Evolutionary conservation across 2,113 vertebrate genomes (phyloP).

Genomic region (Sinosuthora webbiana): DNA sequence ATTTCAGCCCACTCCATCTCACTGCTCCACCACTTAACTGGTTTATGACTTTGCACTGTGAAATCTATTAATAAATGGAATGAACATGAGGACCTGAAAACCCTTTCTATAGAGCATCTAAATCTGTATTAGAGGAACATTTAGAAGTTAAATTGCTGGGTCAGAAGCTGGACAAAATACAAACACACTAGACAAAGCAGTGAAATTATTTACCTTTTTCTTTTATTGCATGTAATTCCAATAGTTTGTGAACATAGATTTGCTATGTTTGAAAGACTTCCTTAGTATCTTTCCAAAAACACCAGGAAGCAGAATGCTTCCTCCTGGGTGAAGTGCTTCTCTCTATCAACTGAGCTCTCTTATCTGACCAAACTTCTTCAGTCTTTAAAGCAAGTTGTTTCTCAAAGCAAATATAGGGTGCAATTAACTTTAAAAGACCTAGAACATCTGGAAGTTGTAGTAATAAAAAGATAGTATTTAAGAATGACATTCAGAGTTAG

Average conservation of each 20-base stretch:
- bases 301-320: background rate
- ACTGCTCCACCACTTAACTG: background rate
- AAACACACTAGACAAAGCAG: background rate
- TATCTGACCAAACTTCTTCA: background rate
- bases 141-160: background rate
- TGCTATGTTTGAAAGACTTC: background rate
- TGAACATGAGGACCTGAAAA: background rate
- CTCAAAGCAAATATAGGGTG: background rate
- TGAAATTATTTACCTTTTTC: background rate
- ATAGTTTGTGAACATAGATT: background rate
- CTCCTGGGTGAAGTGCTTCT: background rate
- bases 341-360: background rate
- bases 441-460: background rate
- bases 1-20: background rate
- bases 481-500: background rate
- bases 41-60: background rate
- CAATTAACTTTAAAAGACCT: background rate
- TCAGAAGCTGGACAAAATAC: background rate
- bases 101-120: background rate
- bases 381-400: background rate
- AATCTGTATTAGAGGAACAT: background rate
- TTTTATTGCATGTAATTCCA: background rate
- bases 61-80: slow-evolving; percentile 1
- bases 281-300: background rate
- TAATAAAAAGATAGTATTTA: background rate